Evolutionary conservation across 2,797 vertebrate genomes (phyloP), one percentile per base, ranked within the genome.

Genomic region (Rhynchotus rufescens): DNA sequence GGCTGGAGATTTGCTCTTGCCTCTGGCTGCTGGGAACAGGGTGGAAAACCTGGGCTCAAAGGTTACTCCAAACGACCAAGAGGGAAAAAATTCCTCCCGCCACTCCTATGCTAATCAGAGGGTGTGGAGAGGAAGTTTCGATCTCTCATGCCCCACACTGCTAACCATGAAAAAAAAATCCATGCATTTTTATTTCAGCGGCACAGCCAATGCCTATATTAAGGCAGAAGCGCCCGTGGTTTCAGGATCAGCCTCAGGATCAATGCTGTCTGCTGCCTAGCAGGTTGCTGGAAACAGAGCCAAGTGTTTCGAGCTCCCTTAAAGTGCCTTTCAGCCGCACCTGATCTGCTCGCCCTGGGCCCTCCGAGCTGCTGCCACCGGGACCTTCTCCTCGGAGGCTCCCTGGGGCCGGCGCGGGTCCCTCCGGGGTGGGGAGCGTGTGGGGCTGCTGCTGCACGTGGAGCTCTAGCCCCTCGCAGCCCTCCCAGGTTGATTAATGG

Each of bases 71-170:
- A 86, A 93, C 89, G 92, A 93, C 77, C 84, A 89, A 81, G 80
- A 86, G 64, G 69, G 71, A 88, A 94, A 96, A 79, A 95, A 93
- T 92, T 88, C 92, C 92, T 93, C 56, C 79, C 90, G 94, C 95
- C 95, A 90, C 96, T 95, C 92, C 95, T 93, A 80, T 61, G 57
- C 77, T 95, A 94, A 94, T 96, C 93, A 88, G 94, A 74, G 88
- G 95, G 93, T 79, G 93, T 88, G 93, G 92, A 92, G 71, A 56
- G 69, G 84, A 88, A 67, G 89, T 90, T 94, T 92, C 32, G 2
- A 81, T 79, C 79, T 73, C 76, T 81, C 6, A 0, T 67, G 85
- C 54, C 52, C 75, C 2, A 0, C 42, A 25, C 26, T 67, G 73
- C 47, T 56, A 71, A 86, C 87, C 21, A 92, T 61, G 65, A 36